Conservation (phyloP, 35 echinoderm and acorn worm genomes). For the Holothuria glaberrima region DNA sequence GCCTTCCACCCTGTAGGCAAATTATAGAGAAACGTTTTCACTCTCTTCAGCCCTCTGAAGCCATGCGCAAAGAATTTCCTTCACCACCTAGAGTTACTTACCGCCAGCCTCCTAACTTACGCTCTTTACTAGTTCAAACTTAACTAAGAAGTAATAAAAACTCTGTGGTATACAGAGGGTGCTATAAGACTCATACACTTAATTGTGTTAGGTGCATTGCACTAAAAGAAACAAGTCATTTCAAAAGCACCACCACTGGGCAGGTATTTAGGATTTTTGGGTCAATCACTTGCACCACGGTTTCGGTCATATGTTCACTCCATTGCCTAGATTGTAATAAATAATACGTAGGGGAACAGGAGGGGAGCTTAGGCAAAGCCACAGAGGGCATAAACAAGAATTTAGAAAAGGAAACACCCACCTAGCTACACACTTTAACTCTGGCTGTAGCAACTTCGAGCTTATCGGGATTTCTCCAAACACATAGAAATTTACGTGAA, state of each 20-base stretch:
- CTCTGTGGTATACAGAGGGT: not conserved
- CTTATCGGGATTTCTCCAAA: not conserved
- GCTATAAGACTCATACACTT: not conserved
- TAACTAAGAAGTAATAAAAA: not conserved
- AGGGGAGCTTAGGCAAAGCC: not conserved
- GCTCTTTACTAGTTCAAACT: not conserved
- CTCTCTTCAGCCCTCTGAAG: not conserved
- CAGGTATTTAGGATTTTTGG: not conserved
- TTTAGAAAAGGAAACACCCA: not conserved
- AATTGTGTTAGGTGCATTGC: not conserved
- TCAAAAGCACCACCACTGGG: not conserved
- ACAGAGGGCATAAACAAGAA: not conserved
- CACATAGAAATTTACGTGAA: not conserved
- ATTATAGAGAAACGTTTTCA: not conserved
- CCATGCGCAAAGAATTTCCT: not conserved
- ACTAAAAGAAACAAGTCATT: not conserved
- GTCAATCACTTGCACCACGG: not conserved
- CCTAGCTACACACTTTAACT: not conserved
- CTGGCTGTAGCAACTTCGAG: not conserved
- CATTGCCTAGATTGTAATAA: not conserved
- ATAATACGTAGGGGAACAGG: not conserved
- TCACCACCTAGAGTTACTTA: not conserved
- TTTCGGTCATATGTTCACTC: not conserved
- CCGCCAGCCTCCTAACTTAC: not conserved
- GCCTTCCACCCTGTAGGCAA: too few relatives aligned